phyloP scores from a whole-genome alignment of 2,113 vertebrate genomes.

The Chauna torquata region DNA sequence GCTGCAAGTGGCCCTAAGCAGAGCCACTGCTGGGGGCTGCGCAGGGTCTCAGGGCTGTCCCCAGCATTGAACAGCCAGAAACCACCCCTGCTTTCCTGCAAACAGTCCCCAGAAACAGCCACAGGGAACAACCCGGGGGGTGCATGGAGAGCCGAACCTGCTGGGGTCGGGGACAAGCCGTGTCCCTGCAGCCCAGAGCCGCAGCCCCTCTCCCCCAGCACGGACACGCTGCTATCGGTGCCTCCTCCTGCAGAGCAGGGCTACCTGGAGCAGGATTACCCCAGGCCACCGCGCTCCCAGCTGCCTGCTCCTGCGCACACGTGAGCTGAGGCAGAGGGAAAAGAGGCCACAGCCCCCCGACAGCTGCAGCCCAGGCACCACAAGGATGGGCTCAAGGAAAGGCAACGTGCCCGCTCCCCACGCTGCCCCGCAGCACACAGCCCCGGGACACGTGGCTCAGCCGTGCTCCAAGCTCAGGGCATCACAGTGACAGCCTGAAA shows the following conservation, averaged over 20 bases:
- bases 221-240: background rate
- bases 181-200: background rate
- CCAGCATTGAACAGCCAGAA: rapidly evolving
- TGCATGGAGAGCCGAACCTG: background rate
- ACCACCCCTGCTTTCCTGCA: background rate
- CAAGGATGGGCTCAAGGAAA: background rate
- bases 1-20: background rate
- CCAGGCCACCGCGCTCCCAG: background rate
- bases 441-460: background rate
- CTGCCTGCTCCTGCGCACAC: background rate
- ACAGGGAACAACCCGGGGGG: rapidly evolving
- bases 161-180: rapidly evolving
- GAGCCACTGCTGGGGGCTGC: background rate
- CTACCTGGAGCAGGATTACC: background rate
- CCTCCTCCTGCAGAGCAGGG: background rate
- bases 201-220: rapidly evolving
- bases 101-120: background rate
- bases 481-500: background rate
- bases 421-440: rapidly evolving
- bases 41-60: rapidly evolving
- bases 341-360: background rate
- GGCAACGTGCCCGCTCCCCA: rapidly evolving
- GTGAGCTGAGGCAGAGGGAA: rapidly evolving
- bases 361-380: background rate
- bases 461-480: background rate